Evolutionary conservation across 2,797 vertebrate species (phyloP).

Genomic region (Coracias cyanogaster): DNA sequence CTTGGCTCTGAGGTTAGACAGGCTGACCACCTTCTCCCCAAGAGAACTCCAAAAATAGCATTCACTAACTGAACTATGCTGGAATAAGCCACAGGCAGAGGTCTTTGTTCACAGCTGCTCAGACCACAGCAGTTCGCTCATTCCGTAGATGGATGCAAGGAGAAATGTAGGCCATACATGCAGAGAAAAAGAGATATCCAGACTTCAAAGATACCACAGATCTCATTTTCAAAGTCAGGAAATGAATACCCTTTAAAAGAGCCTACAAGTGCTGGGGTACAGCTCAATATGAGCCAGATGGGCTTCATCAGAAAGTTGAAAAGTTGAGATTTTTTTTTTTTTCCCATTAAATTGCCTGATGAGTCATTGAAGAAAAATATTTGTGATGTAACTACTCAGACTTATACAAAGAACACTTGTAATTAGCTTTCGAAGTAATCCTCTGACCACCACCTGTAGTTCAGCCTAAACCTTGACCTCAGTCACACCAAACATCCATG

Average conservation of each 20-base stretch:
- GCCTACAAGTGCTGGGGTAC: not conserved
- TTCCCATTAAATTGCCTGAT: not conserved
- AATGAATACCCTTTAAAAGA: not conserved
- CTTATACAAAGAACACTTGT: constrained; percentile 10
- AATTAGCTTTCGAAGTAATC: constrained; percentile 48
- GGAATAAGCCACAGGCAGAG: not conserved
- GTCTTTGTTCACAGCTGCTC: not conserved
- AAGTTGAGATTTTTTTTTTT: not conserved
- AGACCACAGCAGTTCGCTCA: not conserved
- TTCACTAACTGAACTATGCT: not conserved
- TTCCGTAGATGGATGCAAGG: not conserved
- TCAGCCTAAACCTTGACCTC: constrained; percentile 24
- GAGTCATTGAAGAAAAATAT: constrained; percentile 42
- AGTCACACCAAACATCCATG: not conserved
- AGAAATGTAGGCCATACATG: not conserved
- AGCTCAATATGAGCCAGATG: not conserved
- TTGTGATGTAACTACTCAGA: constrained; percentile 50
- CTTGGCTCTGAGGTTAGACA: not conserved
- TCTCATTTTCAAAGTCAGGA: not conserved
- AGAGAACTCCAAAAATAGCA: not conserved
- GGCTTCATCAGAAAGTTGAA: not conserved
- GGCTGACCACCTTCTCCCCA: not conserved
- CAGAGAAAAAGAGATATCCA: not conserved
- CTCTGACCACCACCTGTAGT: constrained; percentile 53
- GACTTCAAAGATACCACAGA: not conserved